These are phyloP conservation scores for Mesorhabditis sp. DNA, from an alignment of 2,888 invertebrate genomes.

Conservation along the genomic window DNA sequence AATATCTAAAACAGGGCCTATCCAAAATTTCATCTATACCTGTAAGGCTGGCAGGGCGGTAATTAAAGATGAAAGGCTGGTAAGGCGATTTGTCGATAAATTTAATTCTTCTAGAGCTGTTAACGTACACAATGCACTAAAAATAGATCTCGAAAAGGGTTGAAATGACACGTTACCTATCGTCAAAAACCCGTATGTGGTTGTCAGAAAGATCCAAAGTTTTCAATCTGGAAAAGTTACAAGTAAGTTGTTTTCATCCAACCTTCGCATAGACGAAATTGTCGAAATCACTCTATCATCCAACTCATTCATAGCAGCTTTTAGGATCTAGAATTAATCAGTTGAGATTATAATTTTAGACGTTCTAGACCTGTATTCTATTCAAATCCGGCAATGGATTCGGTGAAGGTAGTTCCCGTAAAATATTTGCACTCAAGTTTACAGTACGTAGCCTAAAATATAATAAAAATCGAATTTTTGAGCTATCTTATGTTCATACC, in stretches of 20 bases:
- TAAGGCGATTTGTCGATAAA: background rate
- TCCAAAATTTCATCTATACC: background rate
- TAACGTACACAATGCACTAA: background rate
- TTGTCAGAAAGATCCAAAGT: no score
- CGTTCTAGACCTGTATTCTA: background rate
- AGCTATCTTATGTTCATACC: background rate
- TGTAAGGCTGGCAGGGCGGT: background rate
- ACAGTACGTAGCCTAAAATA: background rate
- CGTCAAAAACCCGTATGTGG: no score
- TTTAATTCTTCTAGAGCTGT: conserved; percentile 1
- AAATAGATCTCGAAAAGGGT: background rate
- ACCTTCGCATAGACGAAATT: background rate
- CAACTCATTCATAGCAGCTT: conserved; percentile 1
- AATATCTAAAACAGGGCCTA: background rate
- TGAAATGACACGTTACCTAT: no score
- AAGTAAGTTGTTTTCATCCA: background rate
- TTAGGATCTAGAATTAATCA: background rate
- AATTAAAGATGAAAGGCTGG: background rate
- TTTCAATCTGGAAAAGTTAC: no score
- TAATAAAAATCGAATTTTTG: background rate
- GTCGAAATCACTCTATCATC: background rate
- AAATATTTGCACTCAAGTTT: background rate
- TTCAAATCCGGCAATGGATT: background rate
- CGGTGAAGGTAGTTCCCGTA: background rate
- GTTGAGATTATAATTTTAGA: background rate